Evolutionary conservation across 2,888 invertebrate species (phyloP), one percentile per base, ranked within the genome.

Genomic region (Dynastes grantii): DNA sequence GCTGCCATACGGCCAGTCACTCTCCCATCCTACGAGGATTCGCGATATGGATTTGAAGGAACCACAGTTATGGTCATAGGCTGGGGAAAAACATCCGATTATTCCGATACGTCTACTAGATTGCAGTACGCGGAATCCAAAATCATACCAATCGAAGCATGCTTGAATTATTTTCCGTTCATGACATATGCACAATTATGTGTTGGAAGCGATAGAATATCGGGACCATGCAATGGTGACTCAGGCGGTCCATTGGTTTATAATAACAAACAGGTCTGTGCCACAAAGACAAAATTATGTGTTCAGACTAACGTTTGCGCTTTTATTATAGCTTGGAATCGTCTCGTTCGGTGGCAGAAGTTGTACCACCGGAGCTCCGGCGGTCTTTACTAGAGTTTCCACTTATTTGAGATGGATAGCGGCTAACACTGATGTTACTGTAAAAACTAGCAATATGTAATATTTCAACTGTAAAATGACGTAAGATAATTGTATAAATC

Each of bases 1-100:
- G 78, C 53, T 70, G 79, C 63, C 22, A 70, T 79, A 22, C 61
- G 68, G 13, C 79, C 79, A 13, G 70, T 79, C 4, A 37, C 76
- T 4, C 49, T 79, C 37, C 79, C 79, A 40, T 70, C 63, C 3
- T 61, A 67, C 27, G 53, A 68, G 9, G 79, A 79, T 27, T 53
- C 79, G 5, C 64, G 53, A 51, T 51, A 70, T 49, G 53, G 70
- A 4, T 79, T 63, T 27, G 79, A 75, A 27, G 76, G 71, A 58
- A 11, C 11, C 4, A 76, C 63, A 9, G 79, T 79, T 29, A 76
- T 76, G 22, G 79, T 76, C 16, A 37, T 76, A n/a, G 79, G 79
- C 9, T 79, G 79, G 79, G 79, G 79, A 11, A 79, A 79, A 76
- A 79, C 79, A 16, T 76, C 76, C 0, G 79, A 79, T 71, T 63